Base-by-base conservation (phyloP, 2,888 invertebrate genomes). In the Phlogophora meticulosa region DNA sequence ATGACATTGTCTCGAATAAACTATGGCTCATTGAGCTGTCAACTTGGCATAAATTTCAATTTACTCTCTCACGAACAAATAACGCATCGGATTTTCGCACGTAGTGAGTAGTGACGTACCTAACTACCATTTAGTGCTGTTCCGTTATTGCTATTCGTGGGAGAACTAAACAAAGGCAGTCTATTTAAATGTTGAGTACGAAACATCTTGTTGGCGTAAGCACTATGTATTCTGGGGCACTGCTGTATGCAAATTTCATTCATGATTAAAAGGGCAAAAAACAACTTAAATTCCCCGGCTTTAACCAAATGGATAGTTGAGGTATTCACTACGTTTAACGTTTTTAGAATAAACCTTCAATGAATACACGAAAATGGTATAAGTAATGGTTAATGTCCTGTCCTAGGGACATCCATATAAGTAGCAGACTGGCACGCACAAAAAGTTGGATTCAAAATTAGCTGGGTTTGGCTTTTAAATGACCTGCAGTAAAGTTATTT, bases 111-210 rank as follows among this genome's bases (percentile, higher is more conserved):
- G 85, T 81, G 79, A 83, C 78, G 81, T 65, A 66, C 64, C 74
- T 82, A 85, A 87, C 83, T 78, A 84, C 80, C 83, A 87, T 90
- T 90, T 88, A 88, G 85, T 84, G 83, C 74, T 86, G 87, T 90
- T 84, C 93, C 93, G 93, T 94, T 94, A 93, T 62, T 86, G 79
- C 85, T 81, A 85, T 85, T 88, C 92, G 93, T 94, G 93, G 91
- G 94, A 94, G 90, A 90, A 87, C 81, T 85, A 89, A 89, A 92
- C 93, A 93, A 93, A 91, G 86, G 86, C 84, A 82, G 84, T 84
- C 83, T 83, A 89, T 91, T 90, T 85, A 88, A 90, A 90, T 85
- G 61, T 52, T 87, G 83, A n/a, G 83, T 80, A 80, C 83, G 49
- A 70, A 72, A 65, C 61, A 32, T 46, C 40, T 60, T 38, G 36